These are phyloP conservation scores for Xylota sylvarum DNA, from an alignment of 2,888 invertebrate genomes.

Conservation along the genomic window DNA sequence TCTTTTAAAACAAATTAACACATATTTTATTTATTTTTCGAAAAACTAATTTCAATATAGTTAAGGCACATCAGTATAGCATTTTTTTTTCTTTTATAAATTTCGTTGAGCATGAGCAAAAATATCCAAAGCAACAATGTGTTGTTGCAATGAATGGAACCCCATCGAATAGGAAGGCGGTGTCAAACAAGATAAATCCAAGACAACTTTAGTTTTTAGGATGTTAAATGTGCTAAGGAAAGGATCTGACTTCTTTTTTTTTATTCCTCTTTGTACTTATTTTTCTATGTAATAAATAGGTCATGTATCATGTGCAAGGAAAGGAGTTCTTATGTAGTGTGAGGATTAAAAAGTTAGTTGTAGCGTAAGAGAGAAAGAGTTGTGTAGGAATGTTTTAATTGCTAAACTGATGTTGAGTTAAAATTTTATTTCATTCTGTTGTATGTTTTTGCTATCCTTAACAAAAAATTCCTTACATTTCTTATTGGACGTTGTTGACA, in stretches of 20 bases:
- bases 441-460: slow-evolving; percentile 6
- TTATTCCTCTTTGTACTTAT: slow-evolving; percentile 17
- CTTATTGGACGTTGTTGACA: slow-evolving; percentile 46
- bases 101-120: slow-evolving; percentile 56
- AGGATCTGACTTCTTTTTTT: neutral
- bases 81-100: slow-evolving; percentile 32
- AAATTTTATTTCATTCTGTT: slow-evolving; percentile 12
- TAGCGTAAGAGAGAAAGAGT: neutral
- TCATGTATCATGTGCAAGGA: slow-evolving; percentile 20
- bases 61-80: slow-evolving; percentile 76
- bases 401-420: slow-evolving; percentile 73
- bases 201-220: neutral
- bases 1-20: slow-evolving; percentile 12
- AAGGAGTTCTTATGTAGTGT: neutral
- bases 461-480: slow-evolving; percentile 21
- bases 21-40: neutral
- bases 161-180: neutral
- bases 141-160: slow-evolving; percentile 19
- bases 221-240: neutral
- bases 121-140: neutral
- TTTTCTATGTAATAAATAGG: slow-evolving; percentile 12
- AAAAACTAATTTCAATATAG: slow-evolving; percentile 37
- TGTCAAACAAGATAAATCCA: neutral
- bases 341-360: neutral
- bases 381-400: slow-evolving; percentile 48